Evolutionary conservation across 2,113 vertebrate species (phyloP), one percentile per base, ranked within the genome.

Genomic region (Corvus cornix): DNA sequence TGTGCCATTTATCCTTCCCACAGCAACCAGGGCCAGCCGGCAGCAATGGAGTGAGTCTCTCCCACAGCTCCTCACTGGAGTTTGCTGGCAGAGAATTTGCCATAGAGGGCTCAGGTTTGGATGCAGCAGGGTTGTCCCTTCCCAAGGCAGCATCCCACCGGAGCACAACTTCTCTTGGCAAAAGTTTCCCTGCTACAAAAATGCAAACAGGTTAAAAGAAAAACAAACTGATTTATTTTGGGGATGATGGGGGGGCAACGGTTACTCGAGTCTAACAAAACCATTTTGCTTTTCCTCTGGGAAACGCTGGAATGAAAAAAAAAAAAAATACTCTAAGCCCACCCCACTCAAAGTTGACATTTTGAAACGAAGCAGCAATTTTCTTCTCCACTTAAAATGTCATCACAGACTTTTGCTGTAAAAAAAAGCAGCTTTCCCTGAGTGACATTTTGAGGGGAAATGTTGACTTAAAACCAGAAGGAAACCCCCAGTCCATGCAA

Each of bases 361-460:
- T 95, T 94, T 83, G 73, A 95, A 93, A 93, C 0, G 58, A 93
- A 95, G 92, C 90, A 92, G 93, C 84, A 94, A 96, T 94, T 92
- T 96, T 96, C 82, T 86, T 84, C 85, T 94, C 85, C 56, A 77
- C 83, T 96, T 95, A 87, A 95, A 96, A 93, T 94, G 93, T 95
- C 92, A 96, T 94, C 88, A 90, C 93, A 94, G 90, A 73, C 90
- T 96, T 91, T 56, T 41, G 41, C 81, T 87, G 72, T 43, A 87
- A 84, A 64, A 84, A 84, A 87, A 90, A 49, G 3, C 59, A 82
- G 64, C 60, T 21, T 90, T 92, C 64, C 51, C 64, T 56, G 76
- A 96, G 66, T 89, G 92, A 90, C 88, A 96, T 93, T 93, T 96
- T 81, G 60, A 94, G 96, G 73, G 92, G 92, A 93, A 96, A 93